Percentiles rank a stretch among this genome's conserved stretches.
Evolutionary conservation across 2,797 vertebrate species (phyloP).

Genomic region (Betta splendens): DNA sequence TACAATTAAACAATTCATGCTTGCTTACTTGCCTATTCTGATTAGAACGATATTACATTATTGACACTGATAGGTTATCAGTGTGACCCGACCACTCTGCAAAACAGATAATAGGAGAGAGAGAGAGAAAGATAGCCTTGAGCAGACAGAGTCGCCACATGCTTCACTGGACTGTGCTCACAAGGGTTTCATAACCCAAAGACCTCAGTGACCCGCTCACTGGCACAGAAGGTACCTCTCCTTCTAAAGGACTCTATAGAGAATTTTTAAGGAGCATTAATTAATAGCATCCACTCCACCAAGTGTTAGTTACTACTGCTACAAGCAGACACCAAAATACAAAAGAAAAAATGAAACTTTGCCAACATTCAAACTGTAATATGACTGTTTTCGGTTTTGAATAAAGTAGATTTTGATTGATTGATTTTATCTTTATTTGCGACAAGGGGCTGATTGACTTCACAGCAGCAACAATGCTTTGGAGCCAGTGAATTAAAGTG

Average conservation of each 20-base stretch:
- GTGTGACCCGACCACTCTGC: background rate
- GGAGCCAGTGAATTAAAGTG: background rate
- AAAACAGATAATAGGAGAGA: constrained; percentile 28
- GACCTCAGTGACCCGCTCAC: constrained; percentile 42
- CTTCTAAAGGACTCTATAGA: constrained; percentile 22
- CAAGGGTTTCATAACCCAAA: constrained; percentile 61
- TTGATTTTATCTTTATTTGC: background rate
- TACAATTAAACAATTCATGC: background rate
- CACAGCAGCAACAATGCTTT: background rate
- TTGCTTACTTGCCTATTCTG: background rate
- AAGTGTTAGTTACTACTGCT: constrained; percentile 3
- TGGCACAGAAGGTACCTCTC: constrained; percentile 20
- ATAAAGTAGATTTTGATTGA: too few species aligned
- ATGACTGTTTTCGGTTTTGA: background rate
- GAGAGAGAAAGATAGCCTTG: constrained; percentile 22
- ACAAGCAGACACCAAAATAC: background rate
- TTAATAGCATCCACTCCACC: background rate
- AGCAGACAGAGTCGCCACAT: constrained; percentile 50
- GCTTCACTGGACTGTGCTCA: constrained; percentile 60
- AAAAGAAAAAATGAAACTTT: too few species aligned
- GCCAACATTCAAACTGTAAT: too few species aligned
- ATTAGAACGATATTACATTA: background rate
- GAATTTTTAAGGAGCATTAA: too few species aligned
- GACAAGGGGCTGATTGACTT: background rate
- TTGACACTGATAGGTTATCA: background rate